These are phyloP conservation scores for Tetramorium parvispinum DNA, from an alignment of 1,140 invertebrate genomes.

Conservation along the genomic window DNA sequence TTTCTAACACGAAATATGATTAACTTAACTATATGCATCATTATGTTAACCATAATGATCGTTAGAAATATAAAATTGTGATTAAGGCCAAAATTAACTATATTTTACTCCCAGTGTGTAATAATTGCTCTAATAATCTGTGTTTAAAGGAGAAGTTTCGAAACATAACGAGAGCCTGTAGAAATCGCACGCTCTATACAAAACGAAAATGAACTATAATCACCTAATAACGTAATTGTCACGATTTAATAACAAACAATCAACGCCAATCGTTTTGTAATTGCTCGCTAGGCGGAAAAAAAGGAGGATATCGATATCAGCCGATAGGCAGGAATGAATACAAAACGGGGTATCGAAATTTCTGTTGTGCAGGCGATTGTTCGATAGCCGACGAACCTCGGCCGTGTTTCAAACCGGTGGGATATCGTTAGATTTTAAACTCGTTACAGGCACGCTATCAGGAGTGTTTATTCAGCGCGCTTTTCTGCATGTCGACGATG, in stretches of 20 bases:
- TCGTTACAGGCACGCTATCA: conserved; percentile 65
- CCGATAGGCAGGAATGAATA: conserved; percentile 39
- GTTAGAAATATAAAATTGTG: no score
- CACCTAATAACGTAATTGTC: conserved; percentile 8
- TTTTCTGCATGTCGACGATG: conserved; percentile 67
- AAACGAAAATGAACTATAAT: conserved; percentile 1
- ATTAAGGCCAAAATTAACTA: no score
- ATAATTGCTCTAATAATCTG: not conserved
- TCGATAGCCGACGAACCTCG: conserved; percentile 26
- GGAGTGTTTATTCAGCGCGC: conserved; percentile 73
- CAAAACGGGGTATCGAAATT: conserved; percentile 53
- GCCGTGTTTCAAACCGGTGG: conserved; percentile 50
- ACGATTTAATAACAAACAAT: conserved; percentile 44
- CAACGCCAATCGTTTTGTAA: conserved; percentile 36
- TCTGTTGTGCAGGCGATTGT: conserved; percentile 54
- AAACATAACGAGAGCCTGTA: not conserved
- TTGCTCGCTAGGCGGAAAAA: conserved; percentile 6
- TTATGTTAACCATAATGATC: no score
- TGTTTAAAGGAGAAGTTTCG: not conserved
- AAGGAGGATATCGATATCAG: conserved; percentile 46
- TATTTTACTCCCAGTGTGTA: no score
- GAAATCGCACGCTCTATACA: not conserved
- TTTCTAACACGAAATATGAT: no score
- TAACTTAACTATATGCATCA: no score
- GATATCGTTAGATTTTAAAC: conserved; percentile 69